phyloP scores from a whole-genome alignment of 2,888 invertebrate species.

The Leptarthrus brevirostris region DNA sequence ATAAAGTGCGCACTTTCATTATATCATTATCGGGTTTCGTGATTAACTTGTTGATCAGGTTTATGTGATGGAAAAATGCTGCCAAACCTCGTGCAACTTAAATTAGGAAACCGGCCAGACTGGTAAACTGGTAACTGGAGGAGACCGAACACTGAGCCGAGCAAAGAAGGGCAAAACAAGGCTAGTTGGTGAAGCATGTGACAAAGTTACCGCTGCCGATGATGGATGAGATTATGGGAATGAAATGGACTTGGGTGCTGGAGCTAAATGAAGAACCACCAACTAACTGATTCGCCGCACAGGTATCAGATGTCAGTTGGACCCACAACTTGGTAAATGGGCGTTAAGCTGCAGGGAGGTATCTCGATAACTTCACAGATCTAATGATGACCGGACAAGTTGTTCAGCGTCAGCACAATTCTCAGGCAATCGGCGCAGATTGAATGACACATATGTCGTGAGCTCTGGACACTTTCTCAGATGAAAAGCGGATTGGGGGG shows the following conservation, averaged over 20 bases:
- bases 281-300: too few species aligned
- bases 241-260: not conserved
- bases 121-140: too few species aligned
- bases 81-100: slow-evolving; percentile 1
- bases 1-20: slow-evolving; percentile 38
- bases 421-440: too few species aligned
- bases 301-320: too few species aligned
- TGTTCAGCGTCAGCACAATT: too few species aligned
- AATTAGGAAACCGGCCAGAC: slow-evolving; percentile 42
- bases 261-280: not conserved
- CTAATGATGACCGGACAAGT: too few species aligned
- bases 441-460: too few species aligned
- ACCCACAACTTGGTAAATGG: too few species aligned
- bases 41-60: slow-evolving; percentile 42
- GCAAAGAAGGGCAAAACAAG: not conserved
- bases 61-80: slow-evolving; percentile 28
- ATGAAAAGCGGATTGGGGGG: too few species aligned
- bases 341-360: too few species aligned
- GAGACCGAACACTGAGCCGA: not conserved
- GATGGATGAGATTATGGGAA: not conserved
- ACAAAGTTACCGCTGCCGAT: not conserved
- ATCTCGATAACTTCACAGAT: too few species aligned
- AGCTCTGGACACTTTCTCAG: too few species aligned
- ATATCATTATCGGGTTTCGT: slow-evolving; percentile 33
- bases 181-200: slow-evolving; percentile 1